Base-by-base conservation (phyloP, 2,888 invertebrate species). In the Eudemis profundana region DNA sequence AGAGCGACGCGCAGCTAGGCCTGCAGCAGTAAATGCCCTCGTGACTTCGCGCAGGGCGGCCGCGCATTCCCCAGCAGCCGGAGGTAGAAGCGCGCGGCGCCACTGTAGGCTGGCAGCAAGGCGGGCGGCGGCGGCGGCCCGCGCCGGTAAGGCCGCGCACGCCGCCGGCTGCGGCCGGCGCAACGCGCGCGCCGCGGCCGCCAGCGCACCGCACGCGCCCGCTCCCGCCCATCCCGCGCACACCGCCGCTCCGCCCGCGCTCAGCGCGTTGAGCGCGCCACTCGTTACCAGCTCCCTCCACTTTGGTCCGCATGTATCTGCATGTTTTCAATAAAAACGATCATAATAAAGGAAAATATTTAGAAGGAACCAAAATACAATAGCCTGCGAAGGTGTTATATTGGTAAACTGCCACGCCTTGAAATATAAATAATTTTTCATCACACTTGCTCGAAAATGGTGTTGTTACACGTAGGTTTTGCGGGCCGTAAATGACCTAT, bases 291-390 rank as follows among this genome's bases (percentile, higher is more conserved):
- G 38, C 53, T 53, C 68, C 21, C 67, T 63, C 84, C 84, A 83
- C 38, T 68, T 74, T 12, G 72, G 60, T 1, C 85, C 87, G 70
- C 89, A 88, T 1, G 88, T 88, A 36, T 87, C 89, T 87, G 73
- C 17, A 53, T 49, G 12, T 1, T 29, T 44, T 51, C 40, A 44
- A 17, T 40, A 17, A 33, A 5, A 7, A n/a, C n/a, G n/a, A n/a
- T n/a, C n/a, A n/a, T n/a, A n/a, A n/a, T n/a, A n/a, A n/a, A n/a
- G n/a, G n/a, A n/a, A n/a, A 27, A 27, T 27, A 27, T 27, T 27
- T 27, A 27, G n/a, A n/a, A n/a, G n/a, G n/a, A n/a, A n/a, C n/a
- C n/a, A n/a, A n/a, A n/a, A n/a, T n/a, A n/a, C n/a, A n/a, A n/a
- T n/a, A n/a, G n/a, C n/a, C n/a, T n/a, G n/a, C n/a, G n/a, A n/a